These are phyloP conservation scores for Alaudala cheleensis DNA, from an alignment of 2,113 vertebrate genomes.

Conservation along the genomic window DNA sequence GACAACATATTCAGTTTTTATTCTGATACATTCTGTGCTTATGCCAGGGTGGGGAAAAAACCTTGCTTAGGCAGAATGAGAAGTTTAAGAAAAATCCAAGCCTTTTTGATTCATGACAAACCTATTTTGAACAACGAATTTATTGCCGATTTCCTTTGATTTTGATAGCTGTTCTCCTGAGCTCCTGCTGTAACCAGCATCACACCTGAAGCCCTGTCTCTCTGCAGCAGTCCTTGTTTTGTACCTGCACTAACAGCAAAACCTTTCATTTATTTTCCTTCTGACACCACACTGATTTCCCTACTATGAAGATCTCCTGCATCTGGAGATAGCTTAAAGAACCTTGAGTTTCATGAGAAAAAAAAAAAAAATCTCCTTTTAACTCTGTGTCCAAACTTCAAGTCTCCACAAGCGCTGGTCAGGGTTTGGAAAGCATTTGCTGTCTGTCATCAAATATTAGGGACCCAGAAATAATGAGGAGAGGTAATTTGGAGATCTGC, in stretches of 20 bases:
- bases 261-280: neutral
- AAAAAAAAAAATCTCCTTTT: neutral
- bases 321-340: neutral
- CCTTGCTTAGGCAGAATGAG: neutral
- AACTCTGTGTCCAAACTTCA: neutral
- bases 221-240: neutral
- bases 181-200: neutral
- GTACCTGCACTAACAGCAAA: neutral
- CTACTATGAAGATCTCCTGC: neutral
- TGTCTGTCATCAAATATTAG: neutral
- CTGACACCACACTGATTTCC: neutral
- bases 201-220: neutral
- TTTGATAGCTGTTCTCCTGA: neutral
- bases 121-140: neutral
- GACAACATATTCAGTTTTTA: neutral
- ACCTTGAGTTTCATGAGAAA: neutral
- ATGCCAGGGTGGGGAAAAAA: neutral
- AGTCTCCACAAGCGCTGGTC: neutral
- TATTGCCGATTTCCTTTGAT: neutral
- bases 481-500: neutral
- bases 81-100: neutral
- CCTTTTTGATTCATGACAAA: neutral
- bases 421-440: neutral
- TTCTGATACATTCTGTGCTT: neutral
- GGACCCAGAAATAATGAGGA: neutral